phyloP scores from a whole-genome alignment of 2,888 invertebrate species.

The Vannuccia rotundouncinata region DNA sequence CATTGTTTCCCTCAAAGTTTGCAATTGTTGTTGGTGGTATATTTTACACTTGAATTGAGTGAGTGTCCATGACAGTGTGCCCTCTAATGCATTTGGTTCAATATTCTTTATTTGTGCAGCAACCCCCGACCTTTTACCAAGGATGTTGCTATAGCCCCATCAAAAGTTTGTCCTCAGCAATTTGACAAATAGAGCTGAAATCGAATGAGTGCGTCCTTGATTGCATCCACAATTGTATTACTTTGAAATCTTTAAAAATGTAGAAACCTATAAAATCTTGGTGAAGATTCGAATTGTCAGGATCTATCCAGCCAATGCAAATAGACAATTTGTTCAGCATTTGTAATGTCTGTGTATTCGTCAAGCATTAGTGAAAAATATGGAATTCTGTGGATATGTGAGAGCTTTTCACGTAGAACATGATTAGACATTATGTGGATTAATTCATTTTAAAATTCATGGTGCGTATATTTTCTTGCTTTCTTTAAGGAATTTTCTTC shows the following conservation, averaged over 20 bases:
- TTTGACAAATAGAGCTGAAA: not conserved
- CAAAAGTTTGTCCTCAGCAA: not conserved
- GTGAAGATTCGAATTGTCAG: not conserved
- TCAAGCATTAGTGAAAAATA: no score
- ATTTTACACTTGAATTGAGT: not conserved
- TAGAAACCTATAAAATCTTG: not conserved
- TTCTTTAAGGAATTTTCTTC: no score
- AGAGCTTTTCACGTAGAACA: no score
- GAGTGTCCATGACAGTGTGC: not conserved
- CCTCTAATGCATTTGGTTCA: not conserved
- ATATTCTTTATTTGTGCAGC: not conserved
- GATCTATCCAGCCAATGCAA: no score
- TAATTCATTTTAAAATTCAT: no score
- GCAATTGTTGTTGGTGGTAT: not conserved
- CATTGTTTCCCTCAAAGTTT: not conserved
- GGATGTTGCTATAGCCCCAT: not conserved
- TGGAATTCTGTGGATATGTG: no score
- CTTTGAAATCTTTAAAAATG: not conserved
- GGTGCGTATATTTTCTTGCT: no score
- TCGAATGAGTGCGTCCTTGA: not conserved
- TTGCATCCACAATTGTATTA: not conserved
- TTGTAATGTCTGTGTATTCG: no score
- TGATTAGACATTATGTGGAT: no score
- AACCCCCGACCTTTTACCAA: not conserved
- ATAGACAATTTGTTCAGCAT: no score